Evolutionary conservation across 2,888 invertebrate species (phyloP), one percentile per base, ranked within the genome.

Genomic region (Brachylomia viminalis): DNA sequence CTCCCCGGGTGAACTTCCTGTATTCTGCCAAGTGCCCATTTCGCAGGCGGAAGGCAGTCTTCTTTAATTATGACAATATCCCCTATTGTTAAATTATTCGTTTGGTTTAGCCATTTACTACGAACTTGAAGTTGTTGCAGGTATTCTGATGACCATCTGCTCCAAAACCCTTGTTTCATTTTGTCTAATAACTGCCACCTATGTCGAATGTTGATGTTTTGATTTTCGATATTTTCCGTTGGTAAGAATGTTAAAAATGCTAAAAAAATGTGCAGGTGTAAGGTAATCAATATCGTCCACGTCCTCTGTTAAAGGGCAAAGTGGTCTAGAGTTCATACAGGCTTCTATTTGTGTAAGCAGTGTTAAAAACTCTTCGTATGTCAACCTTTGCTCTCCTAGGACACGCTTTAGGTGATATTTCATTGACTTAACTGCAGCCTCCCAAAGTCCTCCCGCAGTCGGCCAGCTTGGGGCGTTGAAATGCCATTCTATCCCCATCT

Each of bases 101-200:
- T 72, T 65, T 72, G 47, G 65, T 65, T 33, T 13, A 72, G 33
- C 65, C 72, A 72, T 72, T 72, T 72, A 65, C 72, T 65, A 23
- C 72, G 49, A 56, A 33, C 45, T 56, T 72, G 72, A 45, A 72
- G 72, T 65, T 72, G 65, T 65, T 65, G 72, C 7, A 72, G 72
- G 56, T 72, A 72, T 72, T 72, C 72, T 11, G 54, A 61, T 3
- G 72, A 72, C 72, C 71, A 71, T 8, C 27, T 56, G 33, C 7
- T 58, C 69, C 59, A 47, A 70, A 61, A 70, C 23, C 54, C 56
- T 56, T 71, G 52, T 20, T 71, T 61, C 61, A 62, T 71, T 71
- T 71, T 59, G 23, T 49, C 23, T 49, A 65, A 7, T 65, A 65
- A 65, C 65, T 65, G 65, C 47, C 65, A 49, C 20, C 47, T 49